Conservation (phyloP, 2,888 invertebrate species). For the Prostheceraeus crozeri region DNA sequence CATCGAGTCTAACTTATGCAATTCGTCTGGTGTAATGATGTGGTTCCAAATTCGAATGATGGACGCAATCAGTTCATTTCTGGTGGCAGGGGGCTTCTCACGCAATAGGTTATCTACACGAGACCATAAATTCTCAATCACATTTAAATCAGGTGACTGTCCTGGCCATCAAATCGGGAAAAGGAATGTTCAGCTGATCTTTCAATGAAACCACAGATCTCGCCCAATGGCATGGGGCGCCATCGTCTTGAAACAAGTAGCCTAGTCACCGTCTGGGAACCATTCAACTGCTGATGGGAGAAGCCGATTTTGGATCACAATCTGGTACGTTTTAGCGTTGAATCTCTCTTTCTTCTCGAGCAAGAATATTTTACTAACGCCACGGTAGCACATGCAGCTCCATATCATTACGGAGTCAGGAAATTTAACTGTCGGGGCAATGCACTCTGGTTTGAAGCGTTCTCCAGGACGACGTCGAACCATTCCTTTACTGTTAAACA, state of each 20-base stretch:
- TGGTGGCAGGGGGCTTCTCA: conserved; percentile 9
- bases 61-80: conserved; percentile 15
- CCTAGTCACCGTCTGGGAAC: conserved; percentile 8
- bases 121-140: conserved; percentile 25
- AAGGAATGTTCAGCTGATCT: conserved; percentile 14
- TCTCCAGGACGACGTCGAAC: conserved; percentile 22
- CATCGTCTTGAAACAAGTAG: conserved; percentile 23
- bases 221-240: conserved; percentile 16
- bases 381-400: neutral
- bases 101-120: conserved; percentile 1
- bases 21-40: conserved; percentile 19
- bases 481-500: conserved; percentile 12
- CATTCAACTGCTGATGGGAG: conserved; percentile 2
- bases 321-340: too few species aligned
- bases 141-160: conserved; percentile 26
- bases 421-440: conserved; percentile 6
- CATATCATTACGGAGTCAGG: conserved; percentile 14
- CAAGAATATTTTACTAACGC: neutral
- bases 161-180: conserved; percentile 26
- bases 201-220: conserved; percentile 24
- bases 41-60: conserved; percentile 21
- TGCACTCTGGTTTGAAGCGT: conserved; percentile 13
- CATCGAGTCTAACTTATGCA: conserved; percentile 21
- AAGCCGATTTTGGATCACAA: neutral
- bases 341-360: conserved; percentile 16